Evolutionary conservation across 2,888 invertebrate genomes (phyloP), one percentile per base, ranked within the genome.

Genomic region (Drosophila nr. perissopoda): DNA sequence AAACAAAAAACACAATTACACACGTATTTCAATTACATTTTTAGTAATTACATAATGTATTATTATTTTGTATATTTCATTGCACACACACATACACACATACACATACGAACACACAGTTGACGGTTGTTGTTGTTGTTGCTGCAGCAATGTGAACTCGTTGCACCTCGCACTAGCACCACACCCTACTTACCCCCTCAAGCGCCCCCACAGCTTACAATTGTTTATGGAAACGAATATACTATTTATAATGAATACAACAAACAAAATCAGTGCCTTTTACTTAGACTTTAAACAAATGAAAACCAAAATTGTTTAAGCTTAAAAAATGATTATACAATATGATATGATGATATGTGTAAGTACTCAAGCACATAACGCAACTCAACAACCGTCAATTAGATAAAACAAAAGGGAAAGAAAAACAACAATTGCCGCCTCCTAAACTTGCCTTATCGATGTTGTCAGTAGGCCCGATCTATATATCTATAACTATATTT

Each of bases 11-110:
- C 57, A 33, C 29, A 68, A 57, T 46, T 54, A 66, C 59, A 67
- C 71, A 65, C 71, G 85, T 88, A 84, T 84, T 84, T 88, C 71
- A 85, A 82, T 88, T 85, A 88, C 83, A 85, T 73, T 83, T 79
- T 83, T 84, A 87, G 88, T 84, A 87, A 87, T 87, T 81, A 84
- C 79, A 79, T 87, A 70, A 87, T 84, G 88, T 87, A 87, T 88
- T 84, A 85, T 85, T 84, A 85, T 84, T 84, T 79, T 79, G 79
- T 79, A 79, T 79, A 79, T 76, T 78, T 79, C 80, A 79, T 76
- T 79, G 76, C 69, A 78, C 60, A 72, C 59, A 72, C 18, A 68
- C 38, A 69, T 38, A 60, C 10, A 58, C 42, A 67, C 40, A 38
- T 25, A 65, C 11, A 53, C 25, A 66, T 49, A 59, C 33, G 61